Percentiles rank a stretch among this genome's conserved stretches.
Evolutionary conservation across 2,888 invertebrate species (phyloP).

Genomic region (Pemphredon lugubris): DNA sequence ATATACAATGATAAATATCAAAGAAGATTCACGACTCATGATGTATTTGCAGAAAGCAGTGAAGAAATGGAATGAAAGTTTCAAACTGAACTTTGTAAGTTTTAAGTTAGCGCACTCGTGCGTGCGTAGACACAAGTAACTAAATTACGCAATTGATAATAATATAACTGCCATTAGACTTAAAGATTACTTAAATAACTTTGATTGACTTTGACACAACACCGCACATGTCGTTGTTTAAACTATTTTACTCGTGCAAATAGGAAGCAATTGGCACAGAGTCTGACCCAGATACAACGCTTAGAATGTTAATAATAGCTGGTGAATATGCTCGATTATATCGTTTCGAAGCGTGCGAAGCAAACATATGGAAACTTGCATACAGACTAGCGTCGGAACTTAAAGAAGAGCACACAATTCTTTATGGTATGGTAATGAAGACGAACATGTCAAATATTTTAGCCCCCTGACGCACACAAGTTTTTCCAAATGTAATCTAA

Average conservation of each 20-base stretch:
- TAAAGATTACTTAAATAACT: too few relatives aligned
- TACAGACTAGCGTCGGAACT: conserved; percentile 68
- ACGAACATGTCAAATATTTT: neutral
- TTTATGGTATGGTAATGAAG: conserved; percentile 66
- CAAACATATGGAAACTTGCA: conserved; percentile 71
- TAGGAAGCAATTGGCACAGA: conserved; percentile 20
- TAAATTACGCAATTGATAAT: neutral
- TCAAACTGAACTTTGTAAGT: conserved; percentile 66
- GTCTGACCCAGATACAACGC: conserved; percentile 63
- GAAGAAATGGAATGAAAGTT: conserved; percentile 67
- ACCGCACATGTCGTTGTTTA: neutral
- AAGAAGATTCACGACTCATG: conserved; percentile 65
- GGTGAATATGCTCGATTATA: conserved; percentile 75
- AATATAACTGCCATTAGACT: too few relatives aligned
- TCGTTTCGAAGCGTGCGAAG: conserved; percentile 70
- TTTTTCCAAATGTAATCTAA: too few relatives aligned
- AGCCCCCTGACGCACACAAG: too few relatives aligned
- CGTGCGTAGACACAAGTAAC: too few relatives aligned
- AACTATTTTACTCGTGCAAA: neutral
- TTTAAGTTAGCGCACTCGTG: neutral
- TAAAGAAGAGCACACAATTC: conserved; percentile 59
- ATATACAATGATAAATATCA: conserved; percentile 72
- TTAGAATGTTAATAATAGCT: conserved; percentile 69
- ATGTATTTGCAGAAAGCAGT: conserved; percentile 58
- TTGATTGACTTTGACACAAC: neutral